phyloP scores from a whole-genome alignment of 2,113 vertebrate genomes.

The Callospermophilus lateralis region DNA sequence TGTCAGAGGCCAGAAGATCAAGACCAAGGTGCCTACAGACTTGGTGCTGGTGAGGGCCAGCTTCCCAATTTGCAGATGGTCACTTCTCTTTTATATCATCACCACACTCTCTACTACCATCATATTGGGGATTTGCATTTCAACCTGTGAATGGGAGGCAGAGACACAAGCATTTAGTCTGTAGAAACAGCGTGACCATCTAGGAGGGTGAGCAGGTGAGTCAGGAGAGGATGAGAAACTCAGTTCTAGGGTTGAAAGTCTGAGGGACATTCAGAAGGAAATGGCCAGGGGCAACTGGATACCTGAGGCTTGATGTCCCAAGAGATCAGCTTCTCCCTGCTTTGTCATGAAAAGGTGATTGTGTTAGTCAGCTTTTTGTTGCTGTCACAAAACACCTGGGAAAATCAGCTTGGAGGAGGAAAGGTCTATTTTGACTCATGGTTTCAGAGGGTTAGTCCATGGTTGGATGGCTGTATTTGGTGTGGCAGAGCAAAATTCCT shows the following conservation, averaged over 20 bases:
- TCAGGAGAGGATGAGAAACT: not conserved
- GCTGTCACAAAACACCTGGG: not conserved
- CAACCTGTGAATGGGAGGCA: not conserved
- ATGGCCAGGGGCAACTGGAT: not conserved
- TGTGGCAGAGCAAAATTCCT: not conserved
- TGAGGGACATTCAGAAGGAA: not conserved
- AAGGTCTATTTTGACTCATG: not conserved
- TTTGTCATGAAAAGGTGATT: not conserved
- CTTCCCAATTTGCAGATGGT: not conserved
- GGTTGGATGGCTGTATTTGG: not conserved
- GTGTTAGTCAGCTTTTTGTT: not conserved
- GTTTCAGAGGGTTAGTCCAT: not conserved
- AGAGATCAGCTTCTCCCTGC: not conserved
- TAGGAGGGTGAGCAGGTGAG: not conserved
- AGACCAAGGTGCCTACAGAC: not conserved
- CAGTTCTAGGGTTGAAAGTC: not conserved
- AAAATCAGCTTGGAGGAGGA: not conserved
- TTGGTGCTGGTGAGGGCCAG: not conserved
- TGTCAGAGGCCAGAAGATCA: not conserved
- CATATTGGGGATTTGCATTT: not conserved
- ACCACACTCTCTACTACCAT: not conserved
- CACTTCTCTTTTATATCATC: no score
- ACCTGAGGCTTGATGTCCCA: not conserved
- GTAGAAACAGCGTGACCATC: not conserved
- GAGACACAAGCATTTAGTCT: not conserved